Percentiles rank a stretch among this genome's conserved stretches.
phyloP scores from a whole-genome alignment of 2,113 vertebrate species.

The Chloroceryle aenea region DNA sequence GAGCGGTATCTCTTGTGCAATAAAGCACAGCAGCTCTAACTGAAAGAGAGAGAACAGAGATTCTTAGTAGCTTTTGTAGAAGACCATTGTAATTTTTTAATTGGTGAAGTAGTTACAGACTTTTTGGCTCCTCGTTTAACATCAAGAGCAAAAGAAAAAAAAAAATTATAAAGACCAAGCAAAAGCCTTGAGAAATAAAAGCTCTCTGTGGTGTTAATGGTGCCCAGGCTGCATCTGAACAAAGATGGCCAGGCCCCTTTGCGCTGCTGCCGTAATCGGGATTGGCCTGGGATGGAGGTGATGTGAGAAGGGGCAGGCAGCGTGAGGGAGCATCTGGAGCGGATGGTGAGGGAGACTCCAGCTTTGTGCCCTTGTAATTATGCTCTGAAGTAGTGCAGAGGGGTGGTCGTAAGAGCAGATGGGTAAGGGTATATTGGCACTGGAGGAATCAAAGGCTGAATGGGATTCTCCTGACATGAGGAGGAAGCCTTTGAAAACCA shows the following conservation, averaged over 20 bases:
- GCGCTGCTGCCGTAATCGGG: background rate
- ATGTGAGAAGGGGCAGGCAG: background rate
- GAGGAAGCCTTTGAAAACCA: background rate
- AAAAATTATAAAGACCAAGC: background rate
- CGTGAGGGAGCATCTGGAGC: background rate
- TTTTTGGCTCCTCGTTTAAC: background rate
- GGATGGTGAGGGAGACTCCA: background rate
- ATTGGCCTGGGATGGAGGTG: background rate
- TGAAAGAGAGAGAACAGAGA: background rate
- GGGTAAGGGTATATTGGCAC: background rate
- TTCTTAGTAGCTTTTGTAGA: background rate
- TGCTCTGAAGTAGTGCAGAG: background rate
- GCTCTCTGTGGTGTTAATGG: background rate
- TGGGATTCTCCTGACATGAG: background rate
- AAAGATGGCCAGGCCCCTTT: background rate
- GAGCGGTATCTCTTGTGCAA: background rate
- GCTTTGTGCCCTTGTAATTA: slow-evolving; percentile 1
- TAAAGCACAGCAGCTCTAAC: rapidly evolving
- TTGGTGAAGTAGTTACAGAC: background rate
- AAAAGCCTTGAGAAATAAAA: background rate
- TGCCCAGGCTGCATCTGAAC: background rate
- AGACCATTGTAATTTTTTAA: background rate
- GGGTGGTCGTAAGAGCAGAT: background rate
- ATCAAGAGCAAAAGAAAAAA: background rate
- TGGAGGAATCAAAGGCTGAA: background rate